Evolutionary conservation across 2,113 vertebrate genomes (phyloP).

Genomic region (Lanius collurio): DNA sequence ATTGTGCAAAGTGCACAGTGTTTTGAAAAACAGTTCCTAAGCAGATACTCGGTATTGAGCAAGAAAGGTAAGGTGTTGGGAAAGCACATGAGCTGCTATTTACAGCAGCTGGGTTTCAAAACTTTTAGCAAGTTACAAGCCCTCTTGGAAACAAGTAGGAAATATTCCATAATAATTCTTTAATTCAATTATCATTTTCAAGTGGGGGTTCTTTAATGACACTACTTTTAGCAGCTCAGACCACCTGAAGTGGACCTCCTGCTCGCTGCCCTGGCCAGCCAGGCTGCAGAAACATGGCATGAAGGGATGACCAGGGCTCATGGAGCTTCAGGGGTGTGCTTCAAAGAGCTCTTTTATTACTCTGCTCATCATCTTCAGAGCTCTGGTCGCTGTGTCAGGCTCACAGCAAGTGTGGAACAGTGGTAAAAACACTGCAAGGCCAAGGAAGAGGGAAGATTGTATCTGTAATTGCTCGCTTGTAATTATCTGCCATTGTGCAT

Average conservation of each 20-base stretch:
- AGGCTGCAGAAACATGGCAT: fast-evolving
- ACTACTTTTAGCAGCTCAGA: not conserved
- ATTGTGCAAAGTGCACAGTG: not conserved
- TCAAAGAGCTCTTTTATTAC: not conserved
- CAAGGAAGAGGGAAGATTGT: not conserved
- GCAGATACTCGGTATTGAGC: not conserved
- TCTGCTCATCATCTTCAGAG: not conserved
- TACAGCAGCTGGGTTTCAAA: not conserved
- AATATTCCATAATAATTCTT: not conserved
- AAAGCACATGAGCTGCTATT: not conserved
- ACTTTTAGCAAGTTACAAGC: not conserved
- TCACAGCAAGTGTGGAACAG: not conserved
- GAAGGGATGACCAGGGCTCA: not conserved
- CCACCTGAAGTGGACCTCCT: not conserved
- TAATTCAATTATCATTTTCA: not conserved
- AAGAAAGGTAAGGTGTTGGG: not conserved
- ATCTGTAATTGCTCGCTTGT: not conserved
- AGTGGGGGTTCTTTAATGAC: not conserved
- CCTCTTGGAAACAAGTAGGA: not conserved
- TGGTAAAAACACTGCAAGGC: not conserved
- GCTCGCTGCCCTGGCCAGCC: not conserved
- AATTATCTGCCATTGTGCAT: not conserved
- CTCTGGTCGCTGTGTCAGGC: not conserved
- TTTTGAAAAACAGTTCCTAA: not conserved
- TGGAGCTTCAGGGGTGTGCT: not conserved